Evolutionary conservation across 2,888 invertebrate genomes (phyloP), one percentile per base, ranked within the genome.

Genomic region (Mylabris sibirica): DNA sequence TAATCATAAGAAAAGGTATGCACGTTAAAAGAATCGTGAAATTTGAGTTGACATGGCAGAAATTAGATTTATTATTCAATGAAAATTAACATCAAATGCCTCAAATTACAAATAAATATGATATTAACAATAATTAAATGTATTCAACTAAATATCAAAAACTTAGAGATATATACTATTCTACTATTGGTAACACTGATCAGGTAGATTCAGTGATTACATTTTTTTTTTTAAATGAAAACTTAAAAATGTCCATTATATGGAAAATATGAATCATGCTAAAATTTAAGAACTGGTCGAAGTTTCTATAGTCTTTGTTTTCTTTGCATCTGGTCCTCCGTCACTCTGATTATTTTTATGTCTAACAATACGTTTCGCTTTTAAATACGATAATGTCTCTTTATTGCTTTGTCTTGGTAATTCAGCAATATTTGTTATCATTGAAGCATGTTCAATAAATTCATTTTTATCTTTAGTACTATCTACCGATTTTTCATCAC

Each of bases 341-440:
- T 74, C 74, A 64, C 44, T 64, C 30, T 59, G 65, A 53, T 61
- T 66, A 41, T 68, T 59, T 69, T 72, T 76, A 76, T 83, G 83
- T 74, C 82, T 78, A 68, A 78, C 74, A 66, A 85, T 85, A 65
- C 85, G 78, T 76, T 84, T 85, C 0, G 84, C 81, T 76, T 85
- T 85, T 65, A 85, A 77, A 74, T 83, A 83, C 44, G 81, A 83
- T 71, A 85, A 76, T 38, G 84, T 83, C 64, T 84, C 84, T 71
- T 80, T 78, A 74, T 78, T 82, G 30, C 78, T 79, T 61, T 78
- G 78, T 66, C 78, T 76, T 34, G 79, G 80, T 60, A 79, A 76
- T 74, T 83, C 83, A 76, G 81, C 79, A 65, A 81, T 59, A 68
- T 81, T 79, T 4, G 82, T 80, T 75, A 79, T 82, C 59, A 79